Base-by-base conservation (phyloP, 2,888 invertebrate genomes). In the Vanessa cardui region DNA sequence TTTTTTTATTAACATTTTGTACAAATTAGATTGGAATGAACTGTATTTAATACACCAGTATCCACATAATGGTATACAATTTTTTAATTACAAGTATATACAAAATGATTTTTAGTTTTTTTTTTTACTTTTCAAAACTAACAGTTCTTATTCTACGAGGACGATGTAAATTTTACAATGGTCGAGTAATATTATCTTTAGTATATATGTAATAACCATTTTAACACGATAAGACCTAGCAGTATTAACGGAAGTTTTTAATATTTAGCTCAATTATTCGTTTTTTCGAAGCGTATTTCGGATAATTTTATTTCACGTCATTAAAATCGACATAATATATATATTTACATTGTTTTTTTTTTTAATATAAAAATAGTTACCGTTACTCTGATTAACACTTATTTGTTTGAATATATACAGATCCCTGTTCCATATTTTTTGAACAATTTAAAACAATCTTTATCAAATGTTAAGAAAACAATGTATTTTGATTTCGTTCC, bases 341-440 rank as follows among this genome's bases (percentile, higher is more conserved):
- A 64, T 49, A 62, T 18, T 18, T 45, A 26, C 18, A 39, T 12
- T 39, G 39, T 39, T 39, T 39, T 18, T 39, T 60, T 44, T 62
- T 56, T 62, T 45, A 47, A 69, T 71, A 71, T 64, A 71, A 71
- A 71, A 71, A 71, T 71, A 71, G 61, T 69, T 45, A 54, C 58
- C 9, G 12, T 60, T 63, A 63, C 56, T 64, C 56, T 66, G 50
- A 50, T 64, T 66, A 58, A 61, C 50, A 62, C 54, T 58, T 50
- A 50, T 21, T 54, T 52, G 59, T 62, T 69, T 26, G 39, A 21
- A 50, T 66, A 70, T 70, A 44, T 70, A 70, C 70, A 70, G n/a
- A 62, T 70, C 64, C 64, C 70, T 62, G 68, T 68, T 61, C 31
- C 33, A 44, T 52, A 44, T 50, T 44, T 64, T 62, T 49, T 18